Evolutionary conservation across 2,797 vertebrate species (phyloP).

Genomic region (Menidia menidia): DNA sequence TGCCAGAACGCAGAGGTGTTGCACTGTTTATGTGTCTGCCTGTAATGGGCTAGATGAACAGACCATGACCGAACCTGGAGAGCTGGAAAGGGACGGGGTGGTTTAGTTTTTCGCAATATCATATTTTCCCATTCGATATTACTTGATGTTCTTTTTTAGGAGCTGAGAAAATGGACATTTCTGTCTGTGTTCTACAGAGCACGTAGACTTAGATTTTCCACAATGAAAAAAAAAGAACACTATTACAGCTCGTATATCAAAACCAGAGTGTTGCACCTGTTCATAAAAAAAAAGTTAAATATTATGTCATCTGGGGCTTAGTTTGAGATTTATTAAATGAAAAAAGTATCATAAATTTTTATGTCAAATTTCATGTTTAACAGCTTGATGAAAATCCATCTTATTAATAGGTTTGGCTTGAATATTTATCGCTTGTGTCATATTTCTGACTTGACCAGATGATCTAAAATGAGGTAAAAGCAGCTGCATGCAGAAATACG

Average conservation of each 20-base stretch:
- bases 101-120: constrained; percentile 18
- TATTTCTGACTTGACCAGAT: neutral
- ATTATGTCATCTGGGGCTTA: too few relatives aligned
- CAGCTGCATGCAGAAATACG: neutral
- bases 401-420: neutral
- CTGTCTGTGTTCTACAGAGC: too few relatives aligned
- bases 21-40: constrained; percentile 28
- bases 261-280: too few relatives aligned
- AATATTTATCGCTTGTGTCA: neutral
- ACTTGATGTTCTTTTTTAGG: constrained; percentile 27
- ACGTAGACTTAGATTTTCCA: too few relatives aligned
- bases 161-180: constrained; percentile 18
- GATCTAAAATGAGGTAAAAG: neutral
- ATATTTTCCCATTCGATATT: constrained; percentile 27
- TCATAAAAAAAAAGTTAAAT: too few relatives aligned
- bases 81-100: constrained; percentile 27
- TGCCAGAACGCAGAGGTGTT: constrained; percentile 38
- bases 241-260: too few relatives aligned
- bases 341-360: too few relatives aligned
- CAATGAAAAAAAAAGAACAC: too few relatives aligned
- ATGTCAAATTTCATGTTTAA: too few relatives aligned
- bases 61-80: constrained; percentile 72
- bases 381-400: neutral
- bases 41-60: constrained; percentile 48
- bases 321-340: too few relatives aligned